phyloP scores from a whole-genome alignment of 2,113 vertebrate species.

The Eleginops maclovinus region DNA sequence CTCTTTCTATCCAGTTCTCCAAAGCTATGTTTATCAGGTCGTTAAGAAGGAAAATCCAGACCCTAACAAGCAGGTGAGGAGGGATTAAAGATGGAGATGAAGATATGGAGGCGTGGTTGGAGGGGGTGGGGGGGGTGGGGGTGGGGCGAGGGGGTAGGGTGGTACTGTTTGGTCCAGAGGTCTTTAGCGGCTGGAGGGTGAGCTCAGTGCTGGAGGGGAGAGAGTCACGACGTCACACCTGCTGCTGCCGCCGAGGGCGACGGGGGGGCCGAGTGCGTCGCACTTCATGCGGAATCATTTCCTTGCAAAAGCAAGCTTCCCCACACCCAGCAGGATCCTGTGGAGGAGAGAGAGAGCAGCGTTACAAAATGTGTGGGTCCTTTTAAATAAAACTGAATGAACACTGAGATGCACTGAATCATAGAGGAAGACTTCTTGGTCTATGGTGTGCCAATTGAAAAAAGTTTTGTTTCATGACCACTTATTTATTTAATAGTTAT shows the following conservation, averaged over 20 bases:
- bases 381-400: constrained; percentile 12
- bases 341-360: constrained; percentile 34
- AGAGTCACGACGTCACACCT: constrained; percentile 90
- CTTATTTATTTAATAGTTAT: too few species aligned
- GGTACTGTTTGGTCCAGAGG: constrained; percentile 53
- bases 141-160: constrained; percentile 37
- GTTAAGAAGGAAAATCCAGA: constrained; percentile 43
- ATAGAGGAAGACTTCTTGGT: neutral
- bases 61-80: constrained; percentile 33
- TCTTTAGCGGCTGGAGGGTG: constrained; percentile 66
- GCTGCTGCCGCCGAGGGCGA: constrained; percentile 85
- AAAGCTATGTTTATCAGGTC: constrained; percentile 26
- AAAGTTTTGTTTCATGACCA: too few species aligned
- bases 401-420: neutral
- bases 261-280: constrained; percentile 87
- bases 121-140: constrained; percentile 37
- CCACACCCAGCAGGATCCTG: constrained; percentile 81
- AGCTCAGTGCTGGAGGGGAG: constrained; percentile 60
- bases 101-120: constrained; percentile 47
- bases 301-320: constrained; percentile 87
- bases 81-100: constrained; percentile 61
- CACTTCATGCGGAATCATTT: constrained; percentile 99
- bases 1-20: constrained; percentile 33
- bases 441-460: neutral
- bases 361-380: neutral